Evolutionary conservation across 2,113 vertebrate species (phyloP).

Genomic region (Butorides virescens): DNA sequence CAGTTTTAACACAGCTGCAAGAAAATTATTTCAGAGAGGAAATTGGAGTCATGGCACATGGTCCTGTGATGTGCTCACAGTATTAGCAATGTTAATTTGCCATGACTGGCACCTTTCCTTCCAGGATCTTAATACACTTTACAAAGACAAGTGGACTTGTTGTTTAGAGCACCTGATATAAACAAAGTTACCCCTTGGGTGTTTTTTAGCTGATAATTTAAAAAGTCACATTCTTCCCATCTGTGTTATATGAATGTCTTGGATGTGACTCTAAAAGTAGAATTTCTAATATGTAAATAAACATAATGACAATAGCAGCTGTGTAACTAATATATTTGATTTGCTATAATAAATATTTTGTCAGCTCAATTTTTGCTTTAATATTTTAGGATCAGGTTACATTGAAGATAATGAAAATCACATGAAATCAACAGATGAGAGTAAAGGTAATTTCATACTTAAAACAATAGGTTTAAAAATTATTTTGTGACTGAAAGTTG

Average conservation of each 20-base stretch:
- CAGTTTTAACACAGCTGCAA: background rate
- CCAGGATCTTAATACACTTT: background rate
- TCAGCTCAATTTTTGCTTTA: background rate
- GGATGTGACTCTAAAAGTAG: background rate
- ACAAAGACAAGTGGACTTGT: background rate
- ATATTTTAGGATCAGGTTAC: constrained; percentile 61
- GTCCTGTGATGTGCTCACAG: background rate
- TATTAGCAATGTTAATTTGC: background rate
- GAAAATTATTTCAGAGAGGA: background rate
- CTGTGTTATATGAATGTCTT: background rate
- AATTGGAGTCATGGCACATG: background rate
- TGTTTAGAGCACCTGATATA: background rate
- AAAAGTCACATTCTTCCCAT: background rate
- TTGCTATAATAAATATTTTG: background rate
- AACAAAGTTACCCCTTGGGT: background rate
- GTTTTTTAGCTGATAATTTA: background rate
- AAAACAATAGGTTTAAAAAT: background rate
- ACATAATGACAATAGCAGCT: background rate
- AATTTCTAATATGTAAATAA: background rate
- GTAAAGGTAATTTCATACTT: constrained; percentile 71
- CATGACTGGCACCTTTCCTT: background rate
- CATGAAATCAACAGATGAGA: constrained; percentile 71
- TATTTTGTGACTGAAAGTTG: background rate
- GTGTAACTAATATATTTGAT: background rate
- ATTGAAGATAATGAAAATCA: constrained; percentile 74